Percentiles rank a stretch among this genome's conserved stretches.
Conservation (phyloP, 2,888 invertebrate species). For the Andrena bucephala region DNA sequence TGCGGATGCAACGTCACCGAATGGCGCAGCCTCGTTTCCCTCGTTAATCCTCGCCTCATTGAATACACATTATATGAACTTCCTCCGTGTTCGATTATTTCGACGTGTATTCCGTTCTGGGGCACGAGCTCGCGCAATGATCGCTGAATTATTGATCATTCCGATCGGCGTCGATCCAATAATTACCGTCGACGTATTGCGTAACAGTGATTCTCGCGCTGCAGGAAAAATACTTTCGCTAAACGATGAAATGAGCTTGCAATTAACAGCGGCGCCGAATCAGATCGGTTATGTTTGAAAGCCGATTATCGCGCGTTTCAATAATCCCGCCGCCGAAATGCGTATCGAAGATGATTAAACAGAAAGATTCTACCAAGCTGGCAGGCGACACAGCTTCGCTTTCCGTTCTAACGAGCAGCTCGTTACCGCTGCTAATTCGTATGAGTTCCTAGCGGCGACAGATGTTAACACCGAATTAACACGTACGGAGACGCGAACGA, state of each 20-base stretch:
- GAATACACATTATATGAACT: slow-evolving; percentile 23
- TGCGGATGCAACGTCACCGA: background rate
- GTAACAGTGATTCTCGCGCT: background rate
- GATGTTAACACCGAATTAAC: slow-evolving; percentile 70
- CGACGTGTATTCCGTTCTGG: slow-evolving; percentile 13
- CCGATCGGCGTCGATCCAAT: slow-evolving; percentile 29
- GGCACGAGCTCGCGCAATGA: slow-evolving; percentile 22
- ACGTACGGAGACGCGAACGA: slow-evolving; percentile 36
- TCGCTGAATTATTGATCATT: slow-evolving; percentile 45
- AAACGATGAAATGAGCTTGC: background rate
- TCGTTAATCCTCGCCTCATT: slow-evolving; percentile 27
- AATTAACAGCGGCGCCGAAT: background rate
- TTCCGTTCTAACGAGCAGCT: background rate
- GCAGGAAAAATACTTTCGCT: slow-evolving; percentile 12
- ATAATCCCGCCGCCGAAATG: background rate
- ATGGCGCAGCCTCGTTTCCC: slow-evolving; percentile 9
- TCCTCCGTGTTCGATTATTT: slow-evolving; percentile 7
- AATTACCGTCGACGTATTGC: slow-evolving; percentile 9
- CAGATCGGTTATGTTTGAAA: background rate
- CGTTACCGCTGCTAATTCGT: slow-evolving; percentile 39
- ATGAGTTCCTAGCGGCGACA: slow-evolving; percentile 49
- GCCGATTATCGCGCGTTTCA: background rate
- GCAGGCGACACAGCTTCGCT: background rate
- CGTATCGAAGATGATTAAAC: background rate
- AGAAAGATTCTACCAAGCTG: background rate